A percentile compares a stretch with the other conserved stretches of the same genome.
Evolutionary conservation across 2,113 vertebrate species (phyloP).

Genomic region (Thamnophis sirtalis): DNA sequence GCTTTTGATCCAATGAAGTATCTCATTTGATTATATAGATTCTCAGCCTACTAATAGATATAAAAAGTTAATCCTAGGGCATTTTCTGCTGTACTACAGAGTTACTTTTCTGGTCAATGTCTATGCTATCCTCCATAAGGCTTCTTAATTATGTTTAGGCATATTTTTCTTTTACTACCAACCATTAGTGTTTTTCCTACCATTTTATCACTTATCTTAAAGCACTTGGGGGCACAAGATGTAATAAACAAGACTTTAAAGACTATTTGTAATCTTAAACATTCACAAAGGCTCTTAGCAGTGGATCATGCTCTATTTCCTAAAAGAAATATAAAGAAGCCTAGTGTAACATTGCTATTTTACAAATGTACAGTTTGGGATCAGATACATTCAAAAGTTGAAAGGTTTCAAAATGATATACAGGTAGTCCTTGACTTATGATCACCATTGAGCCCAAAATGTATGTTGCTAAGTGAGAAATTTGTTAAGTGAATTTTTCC

Average conservation of each 20-base stretch:
- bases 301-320: not conserved
- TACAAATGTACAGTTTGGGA: not conserved
- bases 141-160: not conserved
- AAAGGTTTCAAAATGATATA: not conserved
- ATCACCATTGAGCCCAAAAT: too few species aligned
- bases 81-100: not conserved
- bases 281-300: not conserved
- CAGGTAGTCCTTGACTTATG: too few species aligned
- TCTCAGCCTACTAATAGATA: too few species aligned
- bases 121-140: not conserved
- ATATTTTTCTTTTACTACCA: not conserved
- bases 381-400: not conserved
- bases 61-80: too few species aligned
- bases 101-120: not conserved
- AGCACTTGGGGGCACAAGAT: not conserved
- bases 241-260: not conserved
- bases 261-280: not conserved
- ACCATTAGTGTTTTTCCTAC: not conserved
- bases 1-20: not conserved
- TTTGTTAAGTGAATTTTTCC: too few species aligned
- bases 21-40: not conserved
- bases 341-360: not conserved
- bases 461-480: too few species aligned
- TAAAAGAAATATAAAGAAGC: not conserved
- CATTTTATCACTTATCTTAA: not conserved